These are phyloP conservation scores for Astatotilapia flaviijosephi DNA, from an alignment of 2,113 vertebrate genomes.

Conservation along the genomic window DNA sequence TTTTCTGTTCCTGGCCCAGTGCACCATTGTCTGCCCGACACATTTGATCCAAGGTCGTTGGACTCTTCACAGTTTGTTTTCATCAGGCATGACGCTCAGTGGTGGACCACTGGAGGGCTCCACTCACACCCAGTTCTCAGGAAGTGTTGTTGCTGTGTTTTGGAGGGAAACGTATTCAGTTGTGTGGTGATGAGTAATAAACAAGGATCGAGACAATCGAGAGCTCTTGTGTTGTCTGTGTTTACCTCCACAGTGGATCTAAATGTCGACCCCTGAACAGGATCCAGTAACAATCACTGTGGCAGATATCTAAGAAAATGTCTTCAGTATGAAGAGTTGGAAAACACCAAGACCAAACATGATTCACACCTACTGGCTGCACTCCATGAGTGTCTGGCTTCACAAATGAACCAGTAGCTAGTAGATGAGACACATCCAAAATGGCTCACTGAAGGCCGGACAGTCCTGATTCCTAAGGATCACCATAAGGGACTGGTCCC, in stretches of 20 bases:
- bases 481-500: neutral
- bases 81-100: neutral
- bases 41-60: too few species aligned
- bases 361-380: neutral
- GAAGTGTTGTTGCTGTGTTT: too few species aligned
- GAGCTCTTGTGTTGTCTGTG: accelerated
- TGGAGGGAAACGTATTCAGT: neutral
- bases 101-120: neutral
- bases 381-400: neutral
- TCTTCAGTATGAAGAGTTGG: neutral
- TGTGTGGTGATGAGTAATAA: neutral
- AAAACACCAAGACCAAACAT: neutral
- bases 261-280: neutral
- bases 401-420: neutral
- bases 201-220: neutral
- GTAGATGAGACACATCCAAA: neutral
- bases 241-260: neutral
- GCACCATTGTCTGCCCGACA: too few species aligned
- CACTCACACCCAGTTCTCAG: too few species aligned
- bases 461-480: neutral
- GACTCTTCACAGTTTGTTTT: too few species aligned
- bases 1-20: too few species aligned
- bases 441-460: accelerated
- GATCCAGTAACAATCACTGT: neutral
- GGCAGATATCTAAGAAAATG: neutral